Evolutionary conservation across 2,797 vertebrate genomes (phyloP).

Genomic region (Propithecus deckenii): DNA sequence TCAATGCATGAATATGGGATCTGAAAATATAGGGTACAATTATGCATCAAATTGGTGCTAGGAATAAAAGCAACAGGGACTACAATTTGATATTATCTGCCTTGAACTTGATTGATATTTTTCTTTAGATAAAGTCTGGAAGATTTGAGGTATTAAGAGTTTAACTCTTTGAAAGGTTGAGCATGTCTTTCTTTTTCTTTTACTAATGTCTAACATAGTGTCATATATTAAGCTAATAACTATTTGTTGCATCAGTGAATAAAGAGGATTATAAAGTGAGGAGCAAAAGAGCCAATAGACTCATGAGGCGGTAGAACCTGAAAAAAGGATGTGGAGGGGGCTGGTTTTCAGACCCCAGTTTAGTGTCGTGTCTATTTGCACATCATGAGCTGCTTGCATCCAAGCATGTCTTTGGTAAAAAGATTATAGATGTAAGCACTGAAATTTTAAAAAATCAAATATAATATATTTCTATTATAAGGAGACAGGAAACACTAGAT

Average conservation of each 20-base stretch:
- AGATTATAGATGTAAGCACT: background rate
- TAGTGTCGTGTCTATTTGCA: background rate
- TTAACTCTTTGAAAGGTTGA: background rate
- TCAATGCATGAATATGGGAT: background rate
- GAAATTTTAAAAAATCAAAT: constrained; percentile 1
- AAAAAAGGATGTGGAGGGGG: no score
- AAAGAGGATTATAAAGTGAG: background rate
- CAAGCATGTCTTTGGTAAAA: background rate
- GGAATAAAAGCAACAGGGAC: background rate
- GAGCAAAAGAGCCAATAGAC: background rate
- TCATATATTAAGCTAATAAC: background rate
- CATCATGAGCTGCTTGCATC: background rate
- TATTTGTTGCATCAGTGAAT: background rate
- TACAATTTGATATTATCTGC: background rate
- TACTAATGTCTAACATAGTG: background rate
- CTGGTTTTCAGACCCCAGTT: background rate
- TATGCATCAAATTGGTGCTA: background rate
- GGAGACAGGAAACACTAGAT: background rate
- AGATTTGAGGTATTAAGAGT: background rate
- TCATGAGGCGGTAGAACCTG: background rate
- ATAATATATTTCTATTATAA: background rate
- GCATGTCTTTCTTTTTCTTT: background rate
- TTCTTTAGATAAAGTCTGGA: background rate
- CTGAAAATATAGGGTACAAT: background rate
- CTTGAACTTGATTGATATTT: background rate